These are phyloP conservation scores for Amphimedon queenslandica DNA, from an alignment of 37 sponge, comb jelly and placozoan genomes.

Conservation along the genomic window DNA sequence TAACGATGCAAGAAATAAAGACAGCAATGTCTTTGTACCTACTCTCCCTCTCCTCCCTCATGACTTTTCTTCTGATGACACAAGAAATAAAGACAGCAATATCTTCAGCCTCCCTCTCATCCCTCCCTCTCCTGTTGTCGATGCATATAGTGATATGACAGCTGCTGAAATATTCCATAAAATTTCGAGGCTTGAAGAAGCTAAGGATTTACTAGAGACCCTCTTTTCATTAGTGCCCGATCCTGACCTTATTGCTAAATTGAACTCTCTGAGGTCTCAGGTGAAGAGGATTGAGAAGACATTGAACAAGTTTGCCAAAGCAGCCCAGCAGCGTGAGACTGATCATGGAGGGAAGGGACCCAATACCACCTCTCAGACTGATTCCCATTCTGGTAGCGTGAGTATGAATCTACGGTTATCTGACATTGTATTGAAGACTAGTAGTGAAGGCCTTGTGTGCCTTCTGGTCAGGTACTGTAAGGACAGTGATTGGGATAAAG, in stretches of 20 bases:
- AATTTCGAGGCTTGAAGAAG: not conserved
- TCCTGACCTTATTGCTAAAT: not conserved
- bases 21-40: slow-evolving; percentile 15
- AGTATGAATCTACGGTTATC: not conserved
- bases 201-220: not conserved
- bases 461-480: not conserved
- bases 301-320: not conserved
- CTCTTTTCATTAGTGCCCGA: not conserved
- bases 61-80: not conserved
- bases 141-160: not conserved
- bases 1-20: not conserved
- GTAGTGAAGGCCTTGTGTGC: not conserved
- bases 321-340: no score
- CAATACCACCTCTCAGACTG: not conserved
- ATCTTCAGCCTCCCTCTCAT: not conserved
- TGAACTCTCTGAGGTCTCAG: not conserved
- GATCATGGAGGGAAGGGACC: not conserved
- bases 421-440: not conserved
- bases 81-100: not conserved
- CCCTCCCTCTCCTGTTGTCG: not conserved
- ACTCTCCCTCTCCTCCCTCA: not conserved
- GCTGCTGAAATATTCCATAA: not conserved
- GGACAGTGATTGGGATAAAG: not conserved
- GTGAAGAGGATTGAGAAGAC: not conserved
- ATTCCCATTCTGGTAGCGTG: not conserved